These are phyloP conservation scores for Thysanoteuthis rhombus DNA, from an alignment of 2,888 invertebrate species.

Conservation along the genomic window DNA sequence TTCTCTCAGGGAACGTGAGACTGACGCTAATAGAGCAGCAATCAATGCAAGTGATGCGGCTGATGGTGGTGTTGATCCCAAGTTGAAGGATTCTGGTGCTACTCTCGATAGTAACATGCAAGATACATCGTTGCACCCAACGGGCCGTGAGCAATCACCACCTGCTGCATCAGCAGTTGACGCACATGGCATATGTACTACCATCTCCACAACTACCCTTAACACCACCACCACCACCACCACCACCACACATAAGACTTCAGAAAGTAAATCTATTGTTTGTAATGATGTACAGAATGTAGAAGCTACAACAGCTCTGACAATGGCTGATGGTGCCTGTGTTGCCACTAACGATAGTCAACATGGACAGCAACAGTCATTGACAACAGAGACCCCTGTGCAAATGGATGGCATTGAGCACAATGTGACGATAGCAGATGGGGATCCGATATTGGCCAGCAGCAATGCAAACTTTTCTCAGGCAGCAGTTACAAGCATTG, in stretches of 20 bases:
- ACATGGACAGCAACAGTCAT: not conserved
- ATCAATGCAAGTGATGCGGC: not conserved
- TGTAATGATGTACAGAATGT: not conserved
- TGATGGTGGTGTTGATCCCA: not conserved
- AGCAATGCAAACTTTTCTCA: not conserved
- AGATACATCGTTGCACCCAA: not conserved
- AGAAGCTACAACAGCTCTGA: not conserved
- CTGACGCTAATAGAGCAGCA: not conserved
- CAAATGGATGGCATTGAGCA: conserved; percentile 12
- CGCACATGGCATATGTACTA: not conserved
- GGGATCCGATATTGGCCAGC: not conserved
- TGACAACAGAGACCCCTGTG: not conserved
- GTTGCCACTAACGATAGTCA: not conserved
- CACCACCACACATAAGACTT: not conserved
- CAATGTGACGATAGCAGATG: not conserved
- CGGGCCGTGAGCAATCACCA: not conserved
- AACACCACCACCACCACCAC: not conserved
- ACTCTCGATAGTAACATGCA: not conserved
- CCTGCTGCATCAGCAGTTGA: not conserved
- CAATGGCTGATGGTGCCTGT: not conserved
- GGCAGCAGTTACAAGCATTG: not conserved
- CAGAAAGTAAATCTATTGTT: not conserved
- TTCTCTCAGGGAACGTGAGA: conserved; percentile 27
- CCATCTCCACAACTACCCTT: conserved; percentile 12
- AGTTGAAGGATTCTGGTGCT: conserved; percentile 15